Evolutionary conservation across 2,797 vertebrate genomes (phyloP).

Genomic region (Phrynocephalus vlangalii): DNA sequence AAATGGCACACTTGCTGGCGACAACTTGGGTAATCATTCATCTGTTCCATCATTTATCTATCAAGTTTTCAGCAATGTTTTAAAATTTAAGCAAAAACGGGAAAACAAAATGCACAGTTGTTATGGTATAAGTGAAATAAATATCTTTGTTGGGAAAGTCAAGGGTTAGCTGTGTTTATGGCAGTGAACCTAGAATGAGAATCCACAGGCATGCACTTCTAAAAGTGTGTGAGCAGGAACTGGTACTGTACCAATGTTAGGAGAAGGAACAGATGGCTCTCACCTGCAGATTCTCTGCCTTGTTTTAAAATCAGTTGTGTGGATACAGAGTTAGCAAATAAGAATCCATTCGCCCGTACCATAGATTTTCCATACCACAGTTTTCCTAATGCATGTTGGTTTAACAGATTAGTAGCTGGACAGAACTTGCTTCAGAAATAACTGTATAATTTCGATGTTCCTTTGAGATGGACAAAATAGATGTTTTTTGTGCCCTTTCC

Average conservation of each 20-base stretch:
- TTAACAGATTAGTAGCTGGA: background rate
- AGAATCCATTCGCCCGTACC: background rate
- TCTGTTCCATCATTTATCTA: background rate
- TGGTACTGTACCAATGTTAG: background rate
- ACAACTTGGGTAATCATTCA: background rate
- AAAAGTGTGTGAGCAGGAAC: background rate
- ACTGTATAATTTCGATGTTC: background rate
- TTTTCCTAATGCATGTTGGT: background rate
- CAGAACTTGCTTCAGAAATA: slow-evolving; percentile 2
- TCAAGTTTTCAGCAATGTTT: background rate
- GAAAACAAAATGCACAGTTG: slow-evolving; percentile 8
- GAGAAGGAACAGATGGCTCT: background rate
- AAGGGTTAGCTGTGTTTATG: background rate
- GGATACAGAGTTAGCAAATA: background rate
- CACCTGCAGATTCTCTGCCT: background rate
- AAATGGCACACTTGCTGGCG: background rate
- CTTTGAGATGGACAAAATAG: background rate
- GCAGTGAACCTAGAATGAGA: background rate
- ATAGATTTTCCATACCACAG: background rate
- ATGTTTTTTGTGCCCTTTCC: background rate
- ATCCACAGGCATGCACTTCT: background rate
- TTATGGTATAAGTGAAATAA: background rate
- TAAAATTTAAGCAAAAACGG: background rate
- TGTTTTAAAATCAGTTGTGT: background rate
- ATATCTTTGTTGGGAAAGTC: background rate